Evolutionary conservation across 2,113 vertebrate genomes (phyloP).

Genomic region (Hypomesus transpacificus): DNA sequence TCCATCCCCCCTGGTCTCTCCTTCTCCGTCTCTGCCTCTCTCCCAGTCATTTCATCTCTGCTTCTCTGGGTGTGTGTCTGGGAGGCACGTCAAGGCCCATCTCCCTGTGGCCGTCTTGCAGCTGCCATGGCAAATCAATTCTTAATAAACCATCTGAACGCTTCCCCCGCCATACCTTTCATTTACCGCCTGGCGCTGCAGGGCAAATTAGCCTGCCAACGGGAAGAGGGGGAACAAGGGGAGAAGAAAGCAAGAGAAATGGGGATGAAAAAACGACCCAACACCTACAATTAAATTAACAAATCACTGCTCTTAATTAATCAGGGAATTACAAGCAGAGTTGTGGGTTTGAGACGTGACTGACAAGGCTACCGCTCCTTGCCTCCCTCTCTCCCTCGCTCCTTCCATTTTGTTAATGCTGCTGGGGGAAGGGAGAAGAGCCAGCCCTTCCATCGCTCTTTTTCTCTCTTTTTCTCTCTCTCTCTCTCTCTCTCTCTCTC

Average conservation of each 20-base stretch:
- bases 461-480: not conserved
- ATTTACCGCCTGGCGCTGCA: conserved; percentile 58
- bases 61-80: conserved; percentile 46
- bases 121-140: conserved; percentile 65
- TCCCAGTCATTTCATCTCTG: not conserved
- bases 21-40: not conserved
- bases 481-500: not conserved
- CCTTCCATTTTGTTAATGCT: conserved; percentile 20
- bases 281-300: conserved; percentile 60
- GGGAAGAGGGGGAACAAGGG: conserved; percentile 47
- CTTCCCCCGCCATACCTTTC: conserved; percentile 59
- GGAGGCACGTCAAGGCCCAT: conserved; percentile 52
- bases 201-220: conserved; percentile 51
- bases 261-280: conserved; percentile 27
- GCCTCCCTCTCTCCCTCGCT: conserved; percentile 42
- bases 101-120: conserved; percentile 35
- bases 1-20: conserved; percentile 22
- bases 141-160: conserved; percentile 55
- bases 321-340: conserved; percentile 49
- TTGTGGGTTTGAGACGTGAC: conserved; percentile 48
- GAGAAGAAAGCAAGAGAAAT: conserved; percentile 48
- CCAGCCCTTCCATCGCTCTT: conserved; percentile 11
- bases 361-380: conserved; percentile 43
- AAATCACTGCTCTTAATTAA: conserved; percentile 67
- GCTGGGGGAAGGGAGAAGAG: not conserved